Evolutionary conservation across 2,888 invertebrate genomes (phyloP).

Genomic region (Meiosimyza platycephala): DNA sequence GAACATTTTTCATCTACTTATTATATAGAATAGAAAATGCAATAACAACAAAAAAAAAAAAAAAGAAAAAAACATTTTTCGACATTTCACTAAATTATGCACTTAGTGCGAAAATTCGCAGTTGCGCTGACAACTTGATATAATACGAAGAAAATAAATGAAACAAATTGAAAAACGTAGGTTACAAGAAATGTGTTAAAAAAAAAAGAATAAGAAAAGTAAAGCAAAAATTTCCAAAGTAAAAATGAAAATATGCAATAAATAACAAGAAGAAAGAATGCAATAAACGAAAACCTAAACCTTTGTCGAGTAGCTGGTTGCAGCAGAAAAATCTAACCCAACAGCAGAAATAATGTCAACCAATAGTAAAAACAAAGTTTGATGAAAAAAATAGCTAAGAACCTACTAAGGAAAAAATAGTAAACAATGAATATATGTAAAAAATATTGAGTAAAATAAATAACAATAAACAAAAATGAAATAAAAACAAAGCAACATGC

Average conservation of each 20-base stretch:
- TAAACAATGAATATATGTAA: no score
- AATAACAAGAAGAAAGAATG: background rate
- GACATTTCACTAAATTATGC: constrained; percentile 32
- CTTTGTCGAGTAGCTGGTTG: background rate
- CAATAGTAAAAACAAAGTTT: constrained; percentile 20
- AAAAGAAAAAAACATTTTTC: constrained; percentile 16
- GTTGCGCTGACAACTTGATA: constrained; percentile 4
- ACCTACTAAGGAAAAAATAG: no score
- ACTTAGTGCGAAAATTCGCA: constrained; percentile 30
- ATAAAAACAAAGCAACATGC: background rate
- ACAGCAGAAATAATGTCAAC: background rate
- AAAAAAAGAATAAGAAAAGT: background rate
- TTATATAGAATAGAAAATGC: background rate
- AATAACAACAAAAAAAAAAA: background rate
- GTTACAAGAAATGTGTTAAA: background rate
- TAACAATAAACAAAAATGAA: background rate
- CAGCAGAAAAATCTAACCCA: background rate
- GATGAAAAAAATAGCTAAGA: background rate
- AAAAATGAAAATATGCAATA: background rate
- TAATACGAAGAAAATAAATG: no score
- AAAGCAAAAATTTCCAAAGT: no score
- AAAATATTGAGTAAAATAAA: background rate
- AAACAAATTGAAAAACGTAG: constrained; percentile 11
- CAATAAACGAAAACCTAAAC: constrained; percentile 24
- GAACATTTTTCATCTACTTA: background rate